Evolutionary conservation across 1,140 invertebrate genomes (phyloP), one percentile per base, ranked within the genome.

Genomic region (Zaprionus kolodkinae): DNA sequence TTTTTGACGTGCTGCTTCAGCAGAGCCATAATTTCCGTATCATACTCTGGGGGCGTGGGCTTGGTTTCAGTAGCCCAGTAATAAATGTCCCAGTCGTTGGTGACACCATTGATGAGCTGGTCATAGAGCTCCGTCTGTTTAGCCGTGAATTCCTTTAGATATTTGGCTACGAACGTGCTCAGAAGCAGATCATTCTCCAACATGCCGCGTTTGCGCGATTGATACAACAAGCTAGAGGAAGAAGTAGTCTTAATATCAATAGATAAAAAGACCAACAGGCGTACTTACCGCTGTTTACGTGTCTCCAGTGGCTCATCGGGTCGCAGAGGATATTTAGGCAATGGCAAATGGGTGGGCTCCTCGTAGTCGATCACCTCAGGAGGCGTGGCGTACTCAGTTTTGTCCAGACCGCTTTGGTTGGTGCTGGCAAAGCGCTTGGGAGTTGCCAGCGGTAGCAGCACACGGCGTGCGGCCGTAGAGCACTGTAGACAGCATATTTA

Each of bases 11-110:
- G 97, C 78, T 96, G 94, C 91, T 98, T 98, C 1, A 99, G 93
- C 81, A 98, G 92, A 72, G 95, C 91, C 97, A 99, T 98, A 3
- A 99, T 93, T 93, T 97, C 95, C 92, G 96, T 97, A 76, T 99
- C 94, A 93, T 96, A 99, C 93, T 99, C 96, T 40, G 94, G 80
- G 5, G 98, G 98, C 11, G 96, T 97, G 54, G 96, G 95, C 92
- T 97, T 96, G 0, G 95, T 94, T 61, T 95, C 96, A 40, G 96
- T 96, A 2, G 97, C 96, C 98, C 98, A 99, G 87, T 99, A 97
- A 93, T 96, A 99, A 74, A 99, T 96, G 78, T 99, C 98, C 98
- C 98, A 99, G 92, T 99, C 98, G 93, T 99, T 99, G 6, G 96
- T 96, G 15, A 98, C 97, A 48, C 96, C 94, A 94, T 99, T 99